Percentiles rank a stretch among this genome's conserved stretches.
Evolutionary conservation across 2,113 vertebrate species (phyloP).

Genomic region (Engraulis encrasicolus): DNA sequence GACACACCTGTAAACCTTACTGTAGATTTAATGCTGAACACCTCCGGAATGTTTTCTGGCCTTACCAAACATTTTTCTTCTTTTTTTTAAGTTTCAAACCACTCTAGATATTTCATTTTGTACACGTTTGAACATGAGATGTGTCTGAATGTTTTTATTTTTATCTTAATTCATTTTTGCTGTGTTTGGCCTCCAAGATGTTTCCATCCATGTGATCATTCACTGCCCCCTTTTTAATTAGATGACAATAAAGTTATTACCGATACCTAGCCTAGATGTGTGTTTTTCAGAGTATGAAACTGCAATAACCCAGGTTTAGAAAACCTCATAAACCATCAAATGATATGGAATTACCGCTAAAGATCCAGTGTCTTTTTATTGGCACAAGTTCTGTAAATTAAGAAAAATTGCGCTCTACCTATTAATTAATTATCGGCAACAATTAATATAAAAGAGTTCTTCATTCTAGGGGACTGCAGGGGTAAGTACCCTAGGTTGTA

Average conservation of each 20-base stretch:
- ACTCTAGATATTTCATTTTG: constrained; percentile 3
- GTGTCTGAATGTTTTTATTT: not conserved
- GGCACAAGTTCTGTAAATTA: too few species aligned
- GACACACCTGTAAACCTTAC: not conserved
- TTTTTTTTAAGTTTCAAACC: not conserved
- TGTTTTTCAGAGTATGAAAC: not conserved
- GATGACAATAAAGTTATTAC: constrained; percentile 5
- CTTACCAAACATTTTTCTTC: constrained; percentile 35
- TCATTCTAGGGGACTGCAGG: too few species aligned
- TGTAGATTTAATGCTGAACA: constrained; percentile 11
- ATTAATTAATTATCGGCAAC: too few species aligned
- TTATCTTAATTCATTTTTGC: not conserved
- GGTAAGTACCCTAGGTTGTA: too few species aligned
- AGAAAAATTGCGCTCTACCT: too few species aligned
- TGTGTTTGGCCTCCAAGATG: constrained; percentile 6
- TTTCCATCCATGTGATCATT: constrained; percentile 5
- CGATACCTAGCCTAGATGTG: not conserved
- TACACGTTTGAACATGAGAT: not conserved
- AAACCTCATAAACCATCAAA: not conserved
- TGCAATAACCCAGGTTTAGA: not conserved
- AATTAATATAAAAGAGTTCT: not conserved
- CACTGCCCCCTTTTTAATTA: constrained; percentile 6
- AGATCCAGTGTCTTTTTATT: too few species aligned
- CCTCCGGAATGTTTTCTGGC: constrained; percentile 47
- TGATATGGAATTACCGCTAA: not conserved